A percentile compares a stretch with the other conserved stretches of the same genome.
Conservation (phyloP, 1,140 invertebrate genomes). For the Brachystomella parvula region DNA sequence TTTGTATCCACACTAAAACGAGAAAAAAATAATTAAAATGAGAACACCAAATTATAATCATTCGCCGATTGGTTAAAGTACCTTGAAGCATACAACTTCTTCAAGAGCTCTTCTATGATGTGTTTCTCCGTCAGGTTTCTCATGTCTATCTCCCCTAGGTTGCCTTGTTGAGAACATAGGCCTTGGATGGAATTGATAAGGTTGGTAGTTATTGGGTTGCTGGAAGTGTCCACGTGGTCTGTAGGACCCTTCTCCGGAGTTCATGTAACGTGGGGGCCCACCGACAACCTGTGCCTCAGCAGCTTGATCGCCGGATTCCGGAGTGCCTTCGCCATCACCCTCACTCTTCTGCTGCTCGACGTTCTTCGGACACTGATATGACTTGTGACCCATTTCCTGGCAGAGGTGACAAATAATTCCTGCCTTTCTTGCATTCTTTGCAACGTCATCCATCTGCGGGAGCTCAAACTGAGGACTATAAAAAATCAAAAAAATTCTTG, state of each 20-base stretch:
- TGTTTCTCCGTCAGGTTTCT: constrained; percentile 40
- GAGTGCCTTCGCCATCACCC: neutral
- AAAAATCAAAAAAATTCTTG: constrained; percentile 26
- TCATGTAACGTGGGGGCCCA: too few species aligned
- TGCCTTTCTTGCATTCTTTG: constrained; percentile 68
- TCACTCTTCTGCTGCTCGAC: constrained; percentile 46
- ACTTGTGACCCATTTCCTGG: constrained; percentile 92
- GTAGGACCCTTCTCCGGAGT: neutral
- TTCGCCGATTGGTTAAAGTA: too few species aligned
- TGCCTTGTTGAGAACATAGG: constrained; percentile 25
- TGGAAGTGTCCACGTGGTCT: constrained; percentile 4
- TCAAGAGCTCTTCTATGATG: constrained; percentile 68
- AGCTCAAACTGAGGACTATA: constrained; percentile 82
- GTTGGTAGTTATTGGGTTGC: too few species aligned
- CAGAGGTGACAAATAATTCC: constrained; percentile 88
- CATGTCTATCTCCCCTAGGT: constrained; percentile 28
- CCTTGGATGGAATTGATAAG: constrained; percentile 36
- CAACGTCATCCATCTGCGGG: constrained; percentile 70
- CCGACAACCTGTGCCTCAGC: too few species aligned
- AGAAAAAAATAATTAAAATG: constrained; percentile 16
- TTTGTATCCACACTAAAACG: constrained; percentile 78
- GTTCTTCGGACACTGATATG: constrained; percentile 80
- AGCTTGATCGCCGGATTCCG: neutral
- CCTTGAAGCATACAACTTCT: constrained; percentile 90
- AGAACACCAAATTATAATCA: neutral